Conservation (phyloP, 2,888 invertebrate genomes). For the Epistrophe grossulariae region DNA sequence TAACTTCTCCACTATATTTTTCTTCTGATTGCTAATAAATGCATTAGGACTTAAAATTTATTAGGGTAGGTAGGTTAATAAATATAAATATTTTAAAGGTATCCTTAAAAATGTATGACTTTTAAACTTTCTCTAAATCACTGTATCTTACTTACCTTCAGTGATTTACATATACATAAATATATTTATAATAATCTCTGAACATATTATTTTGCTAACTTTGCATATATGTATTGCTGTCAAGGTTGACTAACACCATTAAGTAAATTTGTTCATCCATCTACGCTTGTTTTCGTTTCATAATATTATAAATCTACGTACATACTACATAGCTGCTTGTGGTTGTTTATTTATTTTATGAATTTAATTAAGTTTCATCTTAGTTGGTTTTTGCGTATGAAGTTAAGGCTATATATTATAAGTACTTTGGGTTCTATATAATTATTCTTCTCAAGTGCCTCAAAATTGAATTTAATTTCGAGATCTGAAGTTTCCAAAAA, state of each 20-base stretch:
- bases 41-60: too few relatives aligned
- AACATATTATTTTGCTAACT: neutral
- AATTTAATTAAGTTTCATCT: constrained; percentile 13
- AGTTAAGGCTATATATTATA: neutral
- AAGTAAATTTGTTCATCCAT: constrained; percentile 14
- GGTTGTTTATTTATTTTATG: constrained; percentile 14
- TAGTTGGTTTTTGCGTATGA: neutral
- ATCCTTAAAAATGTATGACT: neutral
- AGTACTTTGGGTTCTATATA: neutral
- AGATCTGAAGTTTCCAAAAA: neutral
- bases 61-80: too few relatives aligned
- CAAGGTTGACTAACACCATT: constrained; percentile 13
- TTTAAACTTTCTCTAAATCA: neutral
- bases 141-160: neutral
- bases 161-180: neutral
- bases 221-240: neutral
- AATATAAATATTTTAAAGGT: neutral
- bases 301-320: neutral
- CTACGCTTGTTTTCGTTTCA: constrained; percentile 18
- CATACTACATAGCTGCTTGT: neutral
- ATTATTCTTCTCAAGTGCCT: neutral
- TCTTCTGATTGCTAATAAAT: too few relatives aligned
- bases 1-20: too few relatives aligned
- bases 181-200: neutral
- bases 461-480: neutral